Percentiles rank a stretch among this genome's conserved stretches.
phyloP scores from a whole-genome alignment of 2,888 invertebrate species.

The Nephrotoma flavescens region DNA sequence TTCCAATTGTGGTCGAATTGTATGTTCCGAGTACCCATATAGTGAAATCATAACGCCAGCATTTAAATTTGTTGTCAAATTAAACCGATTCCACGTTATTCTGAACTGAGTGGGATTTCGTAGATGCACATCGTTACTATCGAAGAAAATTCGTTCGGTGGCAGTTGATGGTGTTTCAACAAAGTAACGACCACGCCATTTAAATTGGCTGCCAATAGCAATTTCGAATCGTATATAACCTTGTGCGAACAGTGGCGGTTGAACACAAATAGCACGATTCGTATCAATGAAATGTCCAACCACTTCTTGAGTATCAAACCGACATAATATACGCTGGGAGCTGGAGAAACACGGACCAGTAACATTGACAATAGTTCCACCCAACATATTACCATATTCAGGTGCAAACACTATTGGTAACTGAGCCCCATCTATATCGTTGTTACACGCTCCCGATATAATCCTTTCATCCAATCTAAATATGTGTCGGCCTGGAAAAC shows the following conservation, averaged over 20 bases:
- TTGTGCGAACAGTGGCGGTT: conserved; percentile 73
- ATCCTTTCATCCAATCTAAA: conserved; percentile 93
- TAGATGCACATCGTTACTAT: conserved; percentile 55
- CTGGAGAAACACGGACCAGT: conserved; percentile 72
- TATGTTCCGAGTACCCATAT: conserved; percentile 81
- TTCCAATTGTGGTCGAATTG: conserved; percentile 62
- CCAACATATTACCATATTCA: conserved; percentile 93
- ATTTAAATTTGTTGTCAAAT: conserved; percentile 67
- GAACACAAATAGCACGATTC: conserved; percentile 79
- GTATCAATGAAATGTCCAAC: conserved; percentile 58
- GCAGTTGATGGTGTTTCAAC: conserved; percentile 85
- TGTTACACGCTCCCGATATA: conserved; percentile 82
- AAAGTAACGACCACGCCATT: conserved; percentile 83
- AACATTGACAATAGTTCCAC: conserved; percentile 90
- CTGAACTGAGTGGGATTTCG: conserved; percentile 57
- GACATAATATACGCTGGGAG: conserved; percentile 61
- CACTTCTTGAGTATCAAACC: conserved; percentile 70
- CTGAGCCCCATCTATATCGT: conserved; percentile 71
- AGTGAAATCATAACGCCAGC: conserved; percentile 66
- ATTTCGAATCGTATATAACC: conserved; percentile 80
- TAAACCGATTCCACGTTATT: conserved; percentile 71
- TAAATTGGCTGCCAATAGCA: conserved; percentile 66
- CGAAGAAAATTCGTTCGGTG: conserved; percentile 70
- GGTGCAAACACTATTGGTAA: conserved; percentile 79
- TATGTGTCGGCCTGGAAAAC: conserved; percentile 79